Conservation (phyloP, 2,888 invertebrate genomes). For the Tridacna crocea region DNA sequence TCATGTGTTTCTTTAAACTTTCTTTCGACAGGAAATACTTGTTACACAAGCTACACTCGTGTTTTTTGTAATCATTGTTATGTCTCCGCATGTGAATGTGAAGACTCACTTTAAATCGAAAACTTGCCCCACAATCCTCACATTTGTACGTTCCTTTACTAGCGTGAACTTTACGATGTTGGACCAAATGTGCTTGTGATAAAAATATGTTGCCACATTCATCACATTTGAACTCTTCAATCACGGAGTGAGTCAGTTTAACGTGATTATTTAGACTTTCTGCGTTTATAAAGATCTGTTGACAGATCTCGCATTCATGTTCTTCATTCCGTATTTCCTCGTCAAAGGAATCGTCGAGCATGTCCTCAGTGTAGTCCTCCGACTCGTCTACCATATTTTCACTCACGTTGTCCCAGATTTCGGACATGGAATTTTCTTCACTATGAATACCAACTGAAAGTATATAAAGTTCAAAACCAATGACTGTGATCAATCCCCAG, state of each 20-base stretch:
- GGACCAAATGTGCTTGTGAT: conserved; percentile 46
- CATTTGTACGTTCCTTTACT: conserved; percentile 40
- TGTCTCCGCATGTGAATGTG: conserved; percentile 59
- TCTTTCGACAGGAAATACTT: conserved; percentile 53
- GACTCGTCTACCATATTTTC: conserved; percentile 16
- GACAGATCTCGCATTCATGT: conserved; percentile 54
- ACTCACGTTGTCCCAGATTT: conserved; percentile 38
- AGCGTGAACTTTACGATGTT: conserved; percentile 38
- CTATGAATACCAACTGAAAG: conserved; percentile 32
- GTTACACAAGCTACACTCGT: conserved; percentile 44
- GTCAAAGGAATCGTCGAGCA: conserved; percentile 16
- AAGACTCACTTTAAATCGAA: conserved; percentile 55
- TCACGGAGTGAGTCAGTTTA: conserved; percentile 34
- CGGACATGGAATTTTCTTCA: conserved; percentile 52
- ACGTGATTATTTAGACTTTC: conserved; percentile 51
- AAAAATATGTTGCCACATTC: conserved; percentile 46
- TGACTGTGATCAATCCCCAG: background rate
- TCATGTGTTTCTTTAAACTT: conserved; percentile 45
- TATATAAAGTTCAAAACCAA: background rate
- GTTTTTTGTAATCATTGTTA: conserved; percentile 47
- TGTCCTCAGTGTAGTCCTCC: conserved; percentile 4
- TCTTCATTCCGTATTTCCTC: conserved; percentile 44
- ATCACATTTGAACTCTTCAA: conserved; percentile 46
- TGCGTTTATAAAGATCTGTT: conserved; percentile 47
- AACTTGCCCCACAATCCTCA: conserved; percentile 50